Percentiles rank a stretch among this genome's conserved stretches.
These are phyloP conservation scores for Acleris laterana DNA, from an alignment of 2,888 invertebrate genomes.

Conservation along the genomic window DNA sequence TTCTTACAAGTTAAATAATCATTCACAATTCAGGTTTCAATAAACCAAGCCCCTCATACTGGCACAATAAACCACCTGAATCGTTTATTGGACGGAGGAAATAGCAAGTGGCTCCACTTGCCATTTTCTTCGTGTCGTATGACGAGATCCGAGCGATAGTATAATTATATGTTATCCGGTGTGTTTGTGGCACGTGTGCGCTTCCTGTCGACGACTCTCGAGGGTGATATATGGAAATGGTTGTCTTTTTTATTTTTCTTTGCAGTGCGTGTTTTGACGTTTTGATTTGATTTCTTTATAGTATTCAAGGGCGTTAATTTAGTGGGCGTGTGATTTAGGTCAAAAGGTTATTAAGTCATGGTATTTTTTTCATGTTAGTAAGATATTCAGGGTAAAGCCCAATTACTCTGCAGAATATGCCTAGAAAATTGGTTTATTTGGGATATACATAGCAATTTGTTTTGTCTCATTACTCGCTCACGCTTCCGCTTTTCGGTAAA, in stretches of 20 bases:
- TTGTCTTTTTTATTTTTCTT: background rate
- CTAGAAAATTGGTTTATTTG: too few relatives aligned
- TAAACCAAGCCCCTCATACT: background rate
- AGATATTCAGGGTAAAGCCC: too few relatives aligned
- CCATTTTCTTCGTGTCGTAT: slow-evolving; percentile 52
- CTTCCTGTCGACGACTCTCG: slow-evolving; percentile 74
- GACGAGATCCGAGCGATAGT: slow-evolving; percentile 65
- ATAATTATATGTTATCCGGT: slow-evolving; percentile 79
- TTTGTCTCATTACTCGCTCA: too few relatives aligned
- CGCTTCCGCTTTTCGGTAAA: too few relatives aligned
- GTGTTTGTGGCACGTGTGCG: slow-evolving; percentile 70
- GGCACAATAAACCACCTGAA: slow-evolving; percentile 18
- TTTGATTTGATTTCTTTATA: background rate
- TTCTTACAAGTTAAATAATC: background rate
- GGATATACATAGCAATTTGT: too few relatives aligned
- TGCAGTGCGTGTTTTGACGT: background rate
- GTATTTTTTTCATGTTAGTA: too few relatives aligned
- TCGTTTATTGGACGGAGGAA: slow-evolving; percentile 60
- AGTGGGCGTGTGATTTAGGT: too few relatives aligned
- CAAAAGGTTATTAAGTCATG: too few relatives aligned
- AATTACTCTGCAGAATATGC: too few relatives aligned
- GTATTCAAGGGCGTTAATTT: too few relatives aligned
- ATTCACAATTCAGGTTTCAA: background rate
- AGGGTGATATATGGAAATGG: slow-evolving; percentile 2
- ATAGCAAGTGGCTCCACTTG: slow-evolving; percentile 71